phyloP scores from a whole-genome alignment of 2,113 vertebrate genomes.

The Collichthys lucidus region DNA sequence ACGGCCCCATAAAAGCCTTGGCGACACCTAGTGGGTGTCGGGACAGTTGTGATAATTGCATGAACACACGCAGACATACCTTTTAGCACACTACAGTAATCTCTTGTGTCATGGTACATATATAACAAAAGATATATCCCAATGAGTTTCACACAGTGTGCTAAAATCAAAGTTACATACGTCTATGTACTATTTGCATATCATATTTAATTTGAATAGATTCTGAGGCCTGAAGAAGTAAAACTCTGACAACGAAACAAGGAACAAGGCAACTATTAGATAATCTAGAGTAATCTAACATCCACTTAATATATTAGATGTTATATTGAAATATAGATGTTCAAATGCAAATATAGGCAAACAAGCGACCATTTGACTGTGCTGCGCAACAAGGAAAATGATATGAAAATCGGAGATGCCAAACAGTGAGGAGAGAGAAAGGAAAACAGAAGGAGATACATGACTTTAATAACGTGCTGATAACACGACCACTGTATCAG shows the following conservation, averaged over 20 bases:
- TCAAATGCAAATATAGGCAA: too few species aligned
- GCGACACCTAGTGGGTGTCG: too few species aligned
- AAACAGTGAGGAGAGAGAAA: slow-evolving; percentile 9
- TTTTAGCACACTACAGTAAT: background rate
- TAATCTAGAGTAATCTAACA: too few species aligned
- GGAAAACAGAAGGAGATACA: background rate
- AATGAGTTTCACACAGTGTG: background rate
- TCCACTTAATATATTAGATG: too few species aligned
- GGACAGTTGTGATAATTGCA: background rate
- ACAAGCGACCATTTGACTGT: background rate
- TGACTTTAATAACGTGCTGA: background rate
- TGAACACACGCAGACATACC: background rate
- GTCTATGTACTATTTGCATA: background rate
- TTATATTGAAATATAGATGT: too few species aligned
- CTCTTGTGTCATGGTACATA: background rate
- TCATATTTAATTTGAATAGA: background rate
- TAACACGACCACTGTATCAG: background rate
- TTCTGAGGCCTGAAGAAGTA: background rate
- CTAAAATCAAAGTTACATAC: background rate
- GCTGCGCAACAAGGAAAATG: slow-evolving; percentile 36
- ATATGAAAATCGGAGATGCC: slow-evolving; percentile 41
- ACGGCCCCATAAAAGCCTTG: too few species aligned
- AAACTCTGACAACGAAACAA: background rate
- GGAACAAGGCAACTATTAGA: background rate
- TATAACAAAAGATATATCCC: background rate